Conservation (phyloP, 2,797 vertebrate species). For the Sebastes minor region DNA sequence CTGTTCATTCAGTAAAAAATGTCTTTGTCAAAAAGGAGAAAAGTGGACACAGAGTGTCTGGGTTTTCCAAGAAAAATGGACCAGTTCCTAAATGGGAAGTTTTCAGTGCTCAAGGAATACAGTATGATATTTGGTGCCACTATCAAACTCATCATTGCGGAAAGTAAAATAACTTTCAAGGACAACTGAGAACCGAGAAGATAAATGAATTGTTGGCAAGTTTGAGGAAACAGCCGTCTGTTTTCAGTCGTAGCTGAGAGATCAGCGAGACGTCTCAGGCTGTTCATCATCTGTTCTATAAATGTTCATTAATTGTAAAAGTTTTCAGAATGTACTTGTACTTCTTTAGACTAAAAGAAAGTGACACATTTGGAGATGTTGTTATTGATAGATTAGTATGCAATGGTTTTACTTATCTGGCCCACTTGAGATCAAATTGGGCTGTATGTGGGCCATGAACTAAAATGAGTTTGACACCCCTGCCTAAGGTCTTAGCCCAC, state of each 20-base stretch:
- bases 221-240: neutral
- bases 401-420: neutral
- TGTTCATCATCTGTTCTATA: neutral
- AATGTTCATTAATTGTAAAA: neutral
- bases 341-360: neutral
- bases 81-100: neutral
- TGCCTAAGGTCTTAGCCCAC: neutral
- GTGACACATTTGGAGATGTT: neutral
- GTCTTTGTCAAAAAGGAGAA: too few species aligned
- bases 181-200: too few species aligned
- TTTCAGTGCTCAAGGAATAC: too few species aligned
- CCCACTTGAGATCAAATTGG: neutral
- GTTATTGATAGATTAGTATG: neutral
- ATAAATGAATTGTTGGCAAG: neutral
- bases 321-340: neutral
- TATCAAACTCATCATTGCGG: too few species aligned
- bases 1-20: too few species aligned
- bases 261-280: neutral
- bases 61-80: too few species aligned
- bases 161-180: too few species aligned
- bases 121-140: too few species aligned
- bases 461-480: neutral
- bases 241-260: neutral
- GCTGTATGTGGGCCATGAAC: neutral
- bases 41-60: too few species aligned